Percentiles rank a stretch among this genome's conserved stretches.
Evolutionary conservation across 2,113 vertebrate species (phyloP).

Genomic region (Mystacornis crossleyi): DNA sequence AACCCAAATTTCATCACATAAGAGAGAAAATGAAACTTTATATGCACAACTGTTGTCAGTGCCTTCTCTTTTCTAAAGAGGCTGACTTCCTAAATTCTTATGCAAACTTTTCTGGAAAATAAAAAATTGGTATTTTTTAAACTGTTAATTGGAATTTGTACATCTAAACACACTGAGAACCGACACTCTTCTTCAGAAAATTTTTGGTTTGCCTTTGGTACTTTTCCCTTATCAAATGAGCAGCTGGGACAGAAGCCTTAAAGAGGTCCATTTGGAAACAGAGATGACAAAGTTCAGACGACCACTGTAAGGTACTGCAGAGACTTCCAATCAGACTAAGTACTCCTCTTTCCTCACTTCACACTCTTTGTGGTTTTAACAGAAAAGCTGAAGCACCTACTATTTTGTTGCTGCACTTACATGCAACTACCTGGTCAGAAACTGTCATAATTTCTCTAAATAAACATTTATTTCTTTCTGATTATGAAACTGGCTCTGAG

Average conservation of each 20-base stretch:
- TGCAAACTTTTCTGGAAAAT: background rate
- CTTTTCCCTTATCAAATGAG: background rate
- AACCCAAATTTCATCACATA: background rate
- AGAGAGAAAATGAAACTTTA: background rate
- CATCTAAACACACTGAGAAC: background rate
- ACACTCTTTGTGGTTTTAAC: background rate
- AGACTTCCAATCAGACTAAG: background rate
- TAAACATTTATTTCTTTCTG: background rate
- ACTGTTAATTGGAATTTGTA: background rate
- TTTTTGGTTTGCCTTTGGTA: background rate
- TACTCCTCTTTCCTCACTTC: background rate
- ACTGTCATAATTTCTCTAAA: background rate
- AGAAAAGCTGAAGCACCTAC: background rate
- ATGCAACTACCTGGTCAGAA: background rate
- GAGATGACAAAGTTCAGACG: fast-evolving
- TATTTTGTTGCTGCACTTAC: background rate
- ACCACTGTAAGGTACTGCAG: background rate
- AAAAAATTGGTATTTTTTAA: background rate
- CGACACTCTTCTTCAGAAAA: background rate
- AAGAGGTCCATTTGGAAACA: background rate
- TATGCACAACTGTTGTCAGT: background rate
- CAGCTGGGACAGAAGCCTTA: background rate
- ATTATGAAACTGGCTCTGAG: background rate
- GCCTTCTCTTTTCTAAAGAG: background rate
- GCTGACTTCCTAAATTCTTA: background rate